A percentile compares a stretch with the other conserved stretches of the same genome.
These are phyloP conservation scores for Ceryle rudis DNA, from an alignment of 2,797 vertebrate genomes.

Conservation along the genomic window DNA sequence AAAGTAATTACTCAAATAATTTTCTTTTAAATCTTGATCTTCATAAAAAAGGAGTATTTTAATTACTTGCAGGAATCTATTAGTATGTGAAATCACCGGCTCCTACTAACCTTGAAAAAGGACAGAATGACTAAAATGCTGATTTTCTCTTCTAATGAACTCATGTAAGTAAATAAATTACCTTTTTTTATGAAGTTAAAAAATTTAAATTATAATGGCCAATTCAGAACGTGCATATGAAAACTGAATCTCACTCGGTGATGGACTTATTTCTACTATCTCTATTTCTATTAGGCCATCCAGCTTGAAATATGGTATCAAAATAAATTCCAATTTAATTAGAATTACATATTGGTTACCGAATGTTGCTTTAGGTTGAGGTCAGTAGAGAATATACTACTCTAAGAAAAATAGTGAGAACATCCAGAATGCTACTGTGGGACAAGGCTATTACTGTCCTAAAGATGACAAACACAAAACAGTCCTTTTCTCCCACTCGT, in stretches of 20 bases:
- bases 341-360: background rate
- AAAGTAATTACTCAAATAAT: slow-evolving; percentile 36
- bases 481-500: too few species aligned
- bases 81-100: background rate
- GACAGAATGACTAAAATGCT: background rate
- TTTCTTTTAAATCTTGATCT: slow-evolving; percentile 36
- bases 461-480: background rate
- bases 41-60: background rate
- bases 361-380: background rate
- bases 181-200: slow-evolving; percentile 31
- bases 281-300: background rate
- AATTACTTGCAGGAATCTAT: slow-evolving; percentile 28
- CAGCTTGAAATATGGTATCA: background rate
- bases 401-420: background rate
- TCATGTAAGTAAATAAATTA: slow-evolving; percentile 14
- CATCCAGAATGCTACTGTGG: background rate
- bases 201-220: slow-evolving; percentile 4
- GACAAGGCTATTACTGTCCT: background rate
- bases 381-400: background rate
- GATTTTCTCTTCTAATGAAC: slow-evolving; percentile 23
- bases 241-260: background rate
- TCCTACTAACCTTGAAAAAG: slow-evolving; percentile 32
- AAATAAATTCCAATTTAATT: background rate
- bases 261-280: background rate
- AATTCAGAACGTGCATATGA: background rate